Evolutionary conservation across 2,888 invertebrate genomes (phyloP).

Genomic region (Marronus borbonicus): DNA sequence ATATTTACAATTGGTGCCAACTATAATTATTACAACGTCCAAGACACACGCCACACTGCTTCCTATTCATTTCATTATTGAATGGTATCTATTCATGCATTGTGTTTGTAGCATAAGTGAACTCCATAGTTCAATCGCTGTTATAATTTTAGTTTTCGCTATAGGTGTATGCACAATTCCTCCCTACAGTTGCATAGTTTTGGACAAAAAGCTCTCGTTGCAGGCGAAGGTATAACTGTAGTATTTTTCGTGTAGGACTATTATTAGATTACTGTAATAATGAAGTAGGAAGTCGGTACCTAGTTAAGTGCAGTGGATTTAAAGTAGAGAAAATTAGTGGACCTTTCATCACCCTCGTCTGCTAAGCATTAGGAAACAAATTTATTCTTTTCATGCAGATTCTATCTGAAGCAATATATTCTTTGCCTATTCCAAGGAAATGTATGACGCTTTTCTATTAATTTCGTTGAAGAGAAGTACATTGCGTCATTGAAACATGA

Average conservation of each 20-base stretch:
- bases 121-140: neutral
- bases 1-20: neutral
- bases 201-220: neutral
- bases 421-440: too few species aligned
- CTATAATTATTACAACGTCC: conserved; percentile 1
- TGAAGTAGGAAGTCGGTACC: neutral
- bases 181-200: conserved; percentile 1
- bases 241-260: conserved; percentile 7
- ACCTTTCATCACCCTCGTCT: too few species aligned
- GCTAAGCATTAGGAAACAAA: too few species aligned
- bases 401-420: too few species aligned
- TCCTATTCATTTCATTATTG: neutral
- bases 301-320: neutral
- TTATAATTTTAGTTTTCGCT: neutral
- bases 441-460: too few species aligned
- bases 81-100: neutral
- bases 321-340: neutral
- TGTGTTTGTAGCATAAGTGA: neutral
- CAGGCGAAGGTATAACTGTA: neutral
- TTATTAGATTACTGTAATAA: conserved; percentile 13
- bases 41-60: neutral
- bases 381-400: too few species aligned
- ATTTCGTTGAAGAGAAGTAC: too few species aligned
- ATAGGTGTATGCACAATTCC: neutral
- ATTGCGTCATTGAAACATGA: too few species aligned